A percentile compares a stretch with the other conserved stretches of the same genome.
Conservation (phyloP, 2,888 invertebrate species). For the Magallana nippona region DNA sequence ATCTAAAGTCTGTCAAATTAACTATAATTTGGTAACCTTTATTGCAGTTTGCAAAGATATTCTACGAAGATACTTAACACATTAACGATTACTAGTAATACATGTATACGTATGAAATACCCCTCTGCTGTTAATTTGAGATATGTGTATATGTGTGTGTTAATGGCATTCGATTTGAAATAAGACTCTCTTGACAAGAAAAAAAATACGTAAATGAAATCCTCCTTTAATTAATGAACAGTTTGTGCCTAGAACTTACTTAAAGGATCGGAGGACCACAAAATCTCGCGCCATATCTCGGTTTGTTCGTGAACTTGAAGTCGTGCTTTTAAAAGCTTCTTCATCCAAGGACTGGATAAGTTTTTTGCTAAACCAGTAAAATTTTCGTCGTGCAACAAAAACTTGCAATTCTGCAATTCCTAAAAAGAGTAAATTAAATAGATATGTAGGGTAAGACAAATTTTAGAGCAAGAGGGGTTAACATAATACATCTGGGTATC, state of each 20-base stretch:
- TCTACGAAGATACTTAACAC: too few relatives aligned
- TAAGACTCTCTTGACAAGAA: too few relatives aligned
- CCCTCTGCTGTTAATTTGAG: too few relatives aligned
- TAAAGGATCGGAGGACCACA: neutral
- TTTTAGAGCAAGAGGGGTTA: neutral
- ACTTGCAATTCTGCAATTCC: constrained; percentile 38
- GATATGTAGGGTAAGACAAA: neutral
- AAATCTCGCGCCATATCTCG: neutral
- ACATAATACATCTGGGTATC: neutral
- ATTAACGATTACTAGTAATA: too few relatives aligned
- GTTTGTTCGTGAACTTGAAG: neutral
- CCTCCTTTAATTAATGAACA: neutral
- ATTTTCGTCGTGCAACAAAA: constrained; percentile 16
- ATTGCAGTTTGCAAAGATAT: too few relatives aligned
- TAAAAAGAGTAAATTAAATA: neutral
- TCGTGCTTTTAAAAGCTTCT: neutral
- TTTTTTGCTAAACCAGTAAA: neutral
- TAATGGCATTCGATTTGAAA: too few relatives aligned
- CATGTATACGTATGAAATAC: too few relatives aligned
- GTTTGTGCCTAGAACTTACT: neutral
- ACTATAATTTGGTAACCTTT: too few relatives aligned
- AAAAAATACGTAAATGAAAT: too few relatives aligned
- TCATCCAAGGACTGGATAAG: constrained; percentile 5
- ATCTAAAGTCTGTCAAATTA: too few relatives aligned
- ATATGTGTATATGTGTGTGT: too few relatives aligned